phyloP scores from a whole-genome alignment of 2,888 invertebrate species.

The Carpatolechia fugitivella region DNA sequence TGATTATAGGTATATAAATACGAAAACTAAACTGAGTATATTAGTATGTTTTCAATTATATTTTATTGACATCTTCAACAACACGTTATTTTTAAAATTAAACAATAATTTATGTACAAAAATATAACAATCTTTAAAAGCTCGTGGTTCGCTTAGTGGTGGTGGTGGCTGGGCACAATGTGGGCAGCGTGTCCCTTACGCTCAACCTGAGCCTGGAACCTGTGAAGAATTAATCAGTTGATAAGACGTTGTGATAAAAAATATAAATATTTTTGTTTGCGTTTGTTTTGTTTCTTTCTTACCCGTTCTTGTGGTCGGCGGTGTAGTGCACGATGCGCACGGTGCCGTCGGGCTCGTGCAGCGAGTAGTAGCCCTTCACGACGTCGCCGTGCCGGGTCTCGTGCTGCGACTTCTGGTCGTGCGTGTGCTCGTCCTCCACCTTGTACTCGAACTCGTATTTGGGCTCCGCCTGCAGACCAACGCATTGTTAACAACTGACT shows the following conservation, averaged over 20 bases:
- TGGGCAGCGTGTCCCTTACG: conserved; percentile 6
- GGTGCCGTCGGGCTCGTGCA: conserved; percentile 76
- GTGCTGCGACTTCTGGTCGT: conserved; percentile 69
- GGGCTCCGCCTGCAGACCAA: conserved; percentile 38
- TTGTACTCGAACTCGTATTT: conserved; percentile 57
- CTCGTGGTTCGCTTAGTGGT: no score
- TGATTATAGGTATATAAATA: no score
- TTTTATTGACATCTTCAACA: no score
- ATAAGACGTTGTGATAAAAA: no score
- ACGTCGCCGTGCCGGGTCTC: conserved; percentile 68
- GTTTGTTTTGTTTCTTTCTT: conserved; percentile 16
- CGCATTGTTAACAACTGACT: no score
- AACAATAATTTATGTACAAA: no score
- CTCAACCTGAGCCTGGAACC: conserved; percentile 10
- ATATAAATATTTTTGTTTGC: not conserved
- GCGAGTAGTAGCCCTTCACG: conserved; percentile 56
- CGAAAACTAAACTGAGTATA: no score
- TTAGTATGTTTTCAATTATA: no score
- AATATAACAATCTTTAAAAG: no score
- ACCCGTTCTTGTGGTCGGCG: conserved; percentile 6
- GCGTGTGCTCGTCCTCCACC: conserved; percentile 67
- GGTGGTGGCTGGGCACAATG: conserved; percentile 27
- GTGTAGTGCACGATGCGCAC: conserved; percentile 6
- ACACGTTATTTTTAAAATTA: no score
- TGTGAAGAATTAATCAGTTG: no score